A percentile compares a stretch with the other conserved stretches of the same genome.
Evolutionary conservation across 1,140 invertebrate genomes (phyloP).

Genomic region (Eueides isabella): DNA sequence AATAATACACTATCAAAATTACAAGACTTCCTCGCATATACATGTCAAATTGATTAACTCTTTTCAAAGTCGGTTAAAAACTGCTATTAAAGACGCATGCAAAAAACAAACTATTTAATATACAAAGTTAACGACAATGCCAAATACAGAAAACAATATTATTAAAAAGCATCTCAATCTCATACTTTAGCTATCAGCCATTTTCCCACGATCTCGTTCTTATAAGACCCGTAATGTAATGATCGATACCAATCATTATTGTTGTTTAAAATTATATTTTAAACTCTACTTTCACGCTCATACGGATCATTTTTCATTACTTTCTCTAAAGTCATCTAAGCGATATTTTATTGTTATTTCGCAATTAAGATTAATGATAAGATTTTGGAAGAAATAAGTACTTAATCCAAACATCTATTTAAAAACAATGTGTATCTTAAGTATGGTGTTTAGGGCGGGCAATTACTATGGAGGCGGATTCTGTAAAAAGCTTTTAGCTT

Average conservation of each 20-base stretch:
- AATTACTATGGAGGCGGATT: conserved; percentile 59
- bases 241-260: conserved; percentile 69
- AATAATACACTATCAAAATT: too few species aligned
- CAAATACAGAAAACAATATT: conserved; percentile 23
- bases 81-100: too few species aligned
- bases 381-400: conserved; percentile 74
- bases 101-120: background rate
- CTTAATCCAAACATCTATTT: conserved; percentile 77
- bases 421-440: conserved; percentile 65
- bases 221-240: conserved; percentile 70
- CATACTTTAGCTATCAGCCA: conserved; percentile 61
- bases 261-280: conserved; percentile 47
- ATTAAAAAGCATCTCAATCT: conserved; percentile 56
- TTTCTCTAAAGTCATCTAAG: conserved; percentile 42
- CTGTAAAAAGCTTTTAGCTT: background rate
- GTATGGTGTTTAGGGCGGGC: conserved; percentile 62
- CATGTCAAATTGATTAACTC: too few species aligned
- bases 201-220: conserved; percentile 78
- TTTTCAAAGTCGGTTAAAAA: too few species aligned
- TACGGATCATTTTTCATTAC: conserved; percentile 39
- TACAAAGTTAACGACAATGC: conserved; percentile 14
- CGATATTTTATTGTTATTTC: conserved; percentile 80
- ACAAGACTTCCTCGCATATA: too few species aligned
- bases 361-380: conserved; percentile 81
- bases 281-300: conserved; percentile 46